A percentile compares a stretch with the other conserved stretches of the same genome.
Evolutionary conservation across 1,140 invertebrate genomes (phyloP).

Genomic region (Trachymyrmex cornetzi): DNA sequence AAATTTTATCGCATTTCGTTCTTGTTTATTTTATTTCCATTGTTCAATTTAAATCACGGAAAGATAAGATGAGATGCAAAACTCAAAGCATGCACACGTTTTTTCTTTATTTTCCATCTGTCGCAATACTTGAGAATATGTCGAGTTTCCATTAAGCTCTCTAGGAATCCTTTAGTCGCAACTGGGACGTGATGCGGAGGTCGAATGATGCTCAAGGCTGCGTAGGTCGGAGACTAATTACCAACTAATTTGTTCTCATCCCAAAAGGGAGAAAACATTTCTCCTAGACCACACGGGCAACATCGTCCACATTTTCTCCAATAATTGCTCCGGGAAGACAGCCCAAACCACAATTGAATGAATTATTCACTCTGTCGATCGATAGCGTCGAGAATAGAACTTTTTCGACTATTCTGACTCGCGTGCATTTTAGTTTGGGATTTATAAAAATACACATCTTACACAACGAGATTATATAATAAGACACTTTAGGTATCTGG

Average conservation of each 20-base stretch:
- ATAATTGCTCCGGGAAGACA: conserved; percentile 36
- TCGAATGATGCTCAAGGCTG: conserved; percentile 73
- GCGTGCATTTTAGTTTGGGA: conserved; percentile 20
- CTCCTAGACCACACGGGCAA: conserved; percentile 4
- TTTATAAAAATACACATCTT: conserved; percentile 13
- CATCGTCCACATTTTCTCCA: conserved; percentile 6
- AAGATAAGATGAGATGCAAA: background rate
- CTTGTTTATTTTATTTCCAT: background rate
- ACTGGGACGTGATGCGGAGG: conserved; percentile 63
- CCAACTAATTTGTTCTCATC: conserved; percentile 76
- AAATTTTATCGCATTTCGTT: background rate
- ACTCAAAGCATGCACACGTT: background rate
- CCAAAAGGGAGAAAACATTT: conserved; percentile 40
- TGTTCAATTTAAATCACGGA: conserved; percentile 2
- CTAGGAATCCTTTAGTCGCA: conserved; percentile 22
- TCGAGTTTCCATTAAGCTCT: background rate
- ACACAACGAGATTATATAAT: background rate
- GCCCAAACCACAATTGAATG: conserved; percentile 11
- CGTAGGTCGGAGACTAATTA: conserved; percentile 74
- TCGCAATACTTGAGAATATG: conserved; percentile 22
- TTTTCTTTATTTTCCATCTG: background rate
- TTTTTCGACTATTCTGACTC: conserved; percentile 36
- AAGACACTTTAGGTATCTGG: background rate
- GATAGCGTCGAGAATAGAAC: conserved; percentile 42
- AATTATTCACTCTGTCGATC: conserved; percentile 40